Conservation (phyloP, 2,113 vertebrate species). For the Narcine bancroftii region DNA sequence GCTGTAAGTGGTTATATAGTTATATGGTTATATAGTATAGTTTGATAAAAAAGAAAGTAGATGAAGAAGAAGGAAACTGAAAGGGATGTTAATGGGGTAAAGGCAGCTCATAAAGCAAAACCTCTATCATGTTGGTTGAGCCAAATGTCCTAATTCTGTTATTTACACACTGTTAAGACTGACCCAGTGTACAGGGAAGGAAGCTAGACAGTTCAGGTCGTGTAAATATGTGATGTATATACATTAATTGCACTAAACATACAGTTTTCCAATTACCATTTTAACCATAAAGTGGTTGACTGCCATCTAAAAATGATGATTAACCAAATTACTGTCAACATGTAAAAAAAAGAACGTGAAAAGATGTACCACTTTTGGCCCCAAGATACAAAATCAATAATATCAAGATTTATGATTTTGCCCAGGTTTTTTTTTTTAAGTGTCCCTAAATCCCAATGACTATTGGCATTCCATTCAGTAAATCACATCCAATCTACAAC, state of each 20-base stretch:
- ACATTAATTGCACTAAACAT: background rate
- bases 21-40: no score
- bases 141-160: no score
- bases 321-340: background rate
- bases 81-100: no score
- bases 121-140: no score
- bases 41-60: no score
- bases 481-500: background rate
- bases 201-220: background rate
- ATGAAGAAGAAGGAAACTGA: no score
- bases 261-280: background rate
- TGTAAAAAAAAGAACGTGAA: background rate
- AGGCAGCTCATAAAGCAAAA: no score
- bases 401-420: slow-evolving; percentile 2
- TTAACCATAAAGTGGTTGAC: background rate
- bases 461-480: background rate
- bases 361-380: background rate
- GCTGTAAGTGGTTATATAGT: no score
- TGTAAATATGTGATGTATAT: background rate
- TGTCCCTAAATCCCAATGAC: background rate
- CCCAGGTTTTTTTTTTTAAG: background rate
- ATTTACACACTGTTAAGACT: background rate
- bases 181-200: background rate
- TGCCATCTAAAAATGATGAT: background rate
- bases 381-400: background rate